Percentiles rank a stretch among this genome's conserved stretches.
These are phyloP conservation scores for Papilio polyxenes DNA, from an alignment of 1,140 invertebrate species.

Conservation along the genomic window DNA sequence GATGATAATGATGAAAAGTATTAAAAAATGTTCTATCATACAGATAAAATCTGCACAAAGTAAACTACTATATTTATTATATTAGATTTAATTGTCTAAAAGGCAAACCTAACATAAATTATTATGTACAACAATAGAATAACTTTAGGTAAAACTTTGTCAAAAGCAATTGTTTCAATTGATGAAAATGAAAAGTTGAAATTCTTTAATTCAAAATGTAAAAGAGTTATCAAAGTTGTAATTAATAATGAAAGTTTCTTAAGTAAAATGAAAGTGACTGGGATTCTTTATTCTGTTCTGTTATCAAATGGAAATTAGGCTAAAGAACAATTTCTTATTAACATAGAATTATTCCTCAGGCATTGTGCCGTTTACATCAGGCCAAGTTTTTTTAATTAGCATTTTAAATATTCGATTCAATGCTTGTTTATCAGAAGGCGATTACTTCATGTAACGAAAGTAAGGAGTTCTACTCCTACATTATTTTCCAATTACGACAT, in stretches of 20 bases:
- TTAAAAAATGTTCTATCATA: no score
- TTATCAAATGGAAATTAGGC: slow-evolving; percentile 27
- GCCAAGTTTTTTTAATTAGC: background rate
- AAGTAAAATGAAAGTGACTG: slow-evolving; percentile 21
- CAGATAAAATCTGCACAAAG: background rate
- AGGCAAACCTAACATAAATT: background rate
- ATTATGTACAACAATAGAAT: slow-evolving; percentile 2
- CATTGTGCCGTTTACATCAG: background rate
- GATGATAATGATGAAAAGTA: no score
- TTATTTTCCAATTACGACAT: no score
- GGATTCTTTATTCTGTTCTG: slow-evolving; percentile 27
- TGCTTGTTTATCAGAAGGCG: background rate
- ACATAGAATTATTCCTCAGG: slow-evolving; percentile 11
- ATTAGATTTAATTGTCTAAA: background rate
- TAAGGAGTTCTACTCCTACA: no score
- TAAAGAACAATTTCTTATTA: slow-evolving; percentile 18
- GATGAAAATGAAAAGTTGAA: slow-evolving; percentile 22
- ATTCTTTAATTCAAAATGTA: slow-evolving; percentile 29
- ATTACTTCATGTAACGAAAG: no score
- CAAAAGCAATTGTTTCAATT: slow-evolving; percentile 28
- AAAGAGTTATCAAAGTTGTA: slow-evolving; percentile 25
- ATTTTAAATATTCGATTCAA: background rate
- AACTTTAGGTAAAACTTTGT: slow-evolving; percentile 13
- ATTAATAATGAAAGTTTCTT: slow-evolving; percentile 27
- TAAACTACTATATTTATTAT: background rate